These are phyloP conservation scores for Acleris sparsana DNA, from an alignment of 2,888 invertebrate species.

Conservation along the genomic window DNA sequence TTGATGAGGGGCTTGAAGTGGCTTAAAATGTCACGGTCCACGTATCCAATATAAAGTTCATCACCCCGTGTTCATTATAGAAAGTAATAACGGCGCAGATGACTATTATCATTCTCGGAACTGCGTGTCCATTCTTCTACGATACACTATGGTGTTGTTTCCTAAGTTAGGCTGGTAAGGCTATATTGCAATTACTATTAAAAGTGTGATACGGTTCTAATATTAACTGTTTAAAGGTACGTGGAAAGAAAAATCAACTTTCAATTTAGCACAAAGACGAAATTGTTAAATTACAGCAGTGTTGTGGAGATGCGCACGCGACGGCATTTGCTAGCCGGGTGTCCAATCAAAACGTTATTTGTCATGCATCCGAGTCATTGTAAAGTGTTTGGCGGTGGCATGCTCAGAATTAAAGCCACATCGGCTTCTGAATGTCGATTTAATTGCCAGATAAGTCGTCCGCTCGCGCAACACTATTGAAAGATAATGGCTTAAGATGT, in stretches of 20 bases:
- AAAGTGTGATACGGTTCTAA: not conserved
- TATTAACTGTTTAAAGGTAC: not conserved
- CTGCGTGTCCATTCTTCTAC: conserved; percentile 65
- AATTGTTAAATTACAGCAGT: conserved; percentile 15
- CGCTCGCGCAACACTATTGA: conserved; percentile 74
- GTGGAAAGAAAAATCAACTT: not conserved
- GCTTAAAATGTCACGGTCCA: conserved; percentile 73
- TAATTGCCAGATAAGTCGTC: conserved; percentile 81
- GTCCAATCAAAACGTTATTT: conserved; percentile 82
- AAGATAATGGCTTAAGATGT: conserved; percentile 79
- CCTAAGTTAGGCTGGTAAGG: not conserved
- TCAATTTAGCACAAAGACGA: not conserved
- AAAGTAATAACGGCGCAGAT: conserved; percentile 72
- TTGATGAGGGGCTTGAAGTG: conserved; percentile 62
- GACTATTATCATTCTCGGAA: conserved; percentile 73
- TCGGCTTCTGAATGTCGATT: conserved; percentile 82
- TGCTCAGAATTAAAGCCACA: conserved; percentile 74
- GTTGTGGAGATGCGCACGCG: conserved; percentile 43
- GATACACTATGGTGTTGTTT: conserved; percentile 31
- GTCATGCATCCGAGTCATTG: conserved; percentile 80
- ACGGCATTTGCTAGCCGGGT: conserved; percentile 57
- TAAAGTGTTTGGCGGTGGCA: conserved; percentile 74
- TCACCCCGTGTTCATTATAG: conserved; percentile 76
- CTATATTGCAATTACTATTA: not conserved
- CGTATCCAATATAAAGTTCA: conserved; percentile 74